Percentiles rank a stretch among this genome's conserved stretches.
These are phyloP conservation scores for Psittacula cyanocephala DNA, from an alignment of 2,113 vertebrate genomes.

Conservation along the genomic window DNA sequence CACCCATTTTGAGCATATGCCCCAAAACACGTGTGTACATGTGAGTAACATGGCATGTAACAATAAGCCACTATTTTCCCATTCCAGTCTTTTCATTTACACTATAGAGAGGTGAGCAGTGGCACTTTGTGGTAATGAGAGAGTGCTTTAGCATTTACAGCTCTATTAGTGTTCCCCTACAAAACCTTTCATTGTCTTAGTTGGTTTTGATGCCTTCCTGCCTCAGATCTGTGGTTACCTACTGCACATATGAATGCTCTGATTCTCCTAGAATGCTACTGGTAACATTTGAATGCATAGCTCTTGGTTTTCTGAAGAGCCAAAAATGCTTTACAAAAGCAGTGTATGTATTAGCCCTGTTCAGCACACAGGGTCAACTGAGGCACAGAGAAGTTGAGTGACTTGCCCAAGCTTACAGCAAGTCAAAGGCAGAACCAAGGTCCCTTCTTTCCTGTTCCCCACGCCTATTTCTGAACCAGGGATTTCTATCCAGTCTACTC, in stretches of 20 bases:
- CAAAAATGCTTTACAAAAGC: slow-evolving; percentile 13
- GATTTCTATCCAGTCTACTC: not conserved
- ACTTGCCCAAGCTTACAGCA: not conserved
- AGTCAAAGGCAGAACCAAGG: not conserved
- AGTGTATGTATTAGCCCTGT: not conserved
- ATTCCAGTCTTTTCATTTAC: not conserved
- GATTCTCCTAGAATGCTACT: not conserved
- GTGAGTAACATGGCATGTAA: not conserved
- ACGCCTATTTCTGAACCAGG: not conserved
- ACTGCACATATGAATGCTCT: not conserved
- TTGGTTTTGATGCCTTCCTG: not conserved
- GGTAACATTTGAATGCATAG: not conserved
- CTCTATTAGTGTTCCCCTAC: not conserved
- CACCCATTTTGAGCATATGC: not conserved
- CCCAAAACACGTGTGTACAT: not conserved
- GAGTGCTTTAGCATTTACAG: not conserved
- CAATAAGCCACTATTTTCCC: not conserved
- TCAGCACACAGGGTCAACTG: not conserved
- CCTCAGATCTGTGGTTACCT: not conserved
- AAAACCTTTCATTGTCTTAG: not conserved
- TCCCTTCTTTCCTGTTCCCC: not conserved
- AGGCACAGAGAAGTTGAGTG: slow-evolving; percentile 4
- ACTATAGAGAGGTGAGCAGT: not conserved
- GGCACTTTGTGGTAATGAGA: not conserved
- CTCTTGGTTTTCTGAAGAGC: not conserved